These are phyloP conservation scores for Lasaia peninsularis DNA, from an alignment of 1,140 invertebrate genomes.

Conservation along the genomic window DNA sequence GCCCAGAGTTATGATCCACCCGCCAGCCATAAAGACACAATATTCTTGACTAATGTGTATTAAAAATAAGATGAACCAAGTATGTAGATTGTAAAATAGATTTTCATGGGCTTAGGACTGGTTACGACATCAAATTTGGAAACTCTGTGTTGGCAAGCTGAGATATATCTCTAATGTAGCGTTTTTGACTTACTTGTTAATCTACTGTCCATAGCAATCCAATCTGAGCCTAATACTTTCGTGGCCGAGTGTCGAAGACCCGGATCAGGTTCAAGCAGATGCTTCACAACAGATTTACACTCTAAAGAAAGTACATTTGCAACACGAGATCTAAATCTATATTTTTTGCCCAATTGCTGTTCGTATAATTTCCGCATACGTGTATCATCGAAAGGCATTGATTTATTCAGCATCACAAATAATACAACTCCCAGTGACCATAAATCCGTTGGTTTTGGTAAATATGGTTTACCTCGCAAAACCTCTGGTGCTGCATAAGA, in stretches of 20 bases:
- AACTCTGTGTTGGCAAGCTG: no score
- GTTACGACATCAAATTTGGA: no score
- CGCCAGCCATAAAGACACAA: no score
- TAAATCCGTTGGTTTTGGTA: conserved; percentile 81
- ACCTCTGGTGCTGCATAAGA: conserved; percentile 86
- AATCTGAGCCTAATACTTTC: conserved; percentile 58
- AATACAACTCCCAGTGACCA: conserved; percentile 85
- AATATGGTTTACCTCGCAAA: conserved; percentile 80
- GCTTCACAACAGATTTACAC: conserved; percentile 77
- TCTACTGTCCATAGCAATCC: conserved; percentile 73
- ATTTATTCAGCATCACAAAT: conserved; percentile 85
- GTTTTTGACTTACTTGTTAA: conserved; percentile 57
- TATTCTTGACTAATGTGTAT: no score
- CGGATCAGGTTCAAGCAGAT: conserved; percentile 82
- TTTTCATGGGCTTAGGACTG: no score
- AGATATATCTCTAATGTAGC: no score
- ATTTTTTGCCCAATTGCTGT: conserved; percentile 77
- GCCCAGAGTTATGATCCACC: no score
- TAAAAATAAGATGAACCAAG: no score
- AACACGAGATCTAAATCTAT: conserved; percentile 82
- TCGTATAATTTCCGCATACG: conserved; percentile 85
- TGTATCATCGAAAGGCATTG: conserved; percentile 90
- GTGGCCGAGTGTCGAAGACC: conserved; percentile 51
- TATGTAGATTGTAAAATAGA: no score
- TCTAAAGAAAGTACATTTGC: conserved; percentile 64